Base-by-base conservation (phyloP, 1,140 invertebrate genomes). In the Drosophila lowei region DNA sequence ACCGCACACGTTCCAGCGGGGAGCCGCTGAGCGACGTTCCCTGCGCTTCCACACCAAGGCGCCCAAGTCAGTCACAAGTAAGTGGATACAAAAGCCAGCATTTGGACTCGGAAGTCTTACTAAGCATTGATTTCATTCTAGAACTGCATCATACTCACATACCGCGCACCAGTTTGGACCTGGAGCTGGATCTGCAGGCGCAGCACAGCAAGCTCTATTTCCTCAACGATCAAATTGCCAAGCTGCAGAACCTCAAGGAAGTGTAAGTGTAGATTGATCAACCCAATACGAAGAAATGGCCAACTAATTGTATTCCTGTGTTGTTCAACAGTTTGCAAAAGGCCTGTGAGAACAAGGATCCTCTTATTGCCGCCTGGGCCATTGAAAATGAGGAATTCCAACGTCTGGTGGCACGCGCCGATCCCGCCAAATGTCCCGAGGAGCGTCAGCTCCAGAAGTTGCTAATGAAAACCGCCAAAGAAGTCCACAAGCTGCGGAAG, bases 101-200 rank as follows among this genome's bases (percentile, higher is more conserved):
- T 1, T 0, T 2, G 11, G 41, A 15, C 2, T 5, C 8, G 1
- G 16, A 9, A 16, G 49, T 13, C 44, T 2, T 11, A n/a, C 28
- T 41, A 41, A 38, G 42, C 43, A 2, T n/a, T 3, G 8, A 44
- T 62, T 49, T 52, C 59, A 28, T 68, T 71, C 0, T 21, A 91
- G 90, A 93, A 49, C 91, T 92, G 9, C 93, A 94, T 79, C 92
- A 94, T 72, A 93, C 93, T 41, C 93, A 93, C 21, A 93, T 94
- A 38, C 94, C 95, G 5, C 93, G 97, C 66, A 99, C 97, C 0
- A 97, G 97, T 0, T 93, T 99, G 41, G 97, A 99, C 91, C 93
- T 99, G 62, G 97, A 98, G 89, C 93, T 99, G 48, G 98, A 99
- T 92, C 93, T 98, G 57, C 96, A 95, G 79, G 97, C 97, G 9